Evolutionary conservation across 2,888 invertebrate genomes (phyloP).

Genomic region (Pandemis cinnamomeana): DNA sequence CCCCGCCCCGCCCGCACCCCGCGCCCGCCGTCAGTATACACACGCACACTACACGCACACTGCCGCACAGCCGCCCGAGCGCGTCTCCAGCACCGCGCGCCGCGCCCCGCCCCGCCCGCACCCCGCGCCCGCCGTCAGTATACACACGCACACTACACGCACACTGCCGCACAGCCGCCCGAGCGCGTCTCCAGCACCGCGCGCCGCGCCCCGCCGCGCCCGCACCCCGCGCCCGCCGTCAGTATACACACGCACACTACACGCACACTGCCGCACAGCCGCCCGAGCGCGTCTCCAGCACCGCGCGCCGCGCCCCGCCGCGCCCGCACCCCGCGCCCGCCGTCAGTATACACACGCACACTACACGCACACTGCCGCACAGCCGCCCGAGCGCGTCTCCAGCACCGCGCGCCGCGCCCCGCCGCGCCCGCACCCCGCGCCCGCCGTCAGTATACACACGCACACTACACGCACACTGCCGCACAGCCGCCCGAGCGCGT

Average conservation of each 20-base stretch:
- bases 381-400: too few relatives aligned
- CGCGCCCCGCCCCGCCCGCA: constrained; percentile 41
- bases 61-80: constrained; percentile 57
- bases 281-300: constrained; percentile 73
- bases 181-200: constrained; percentile 75
- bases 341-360: too few relatives aligned
- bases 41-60: background rate
- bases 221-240: constrained; percentile 40
- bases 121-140: constrained; percentile 38
- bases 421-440: too few relatives aligned
- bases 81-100: constrained; percentile 70
- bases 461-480: too few relatives aligned
- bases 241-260: background rate
- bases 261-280: constrained; percentile 28
- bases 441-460: too few relatives aligned
- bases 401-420: too few relatives aligned
- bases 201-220: constrained; percentile 42
- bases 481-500: too few relatives aligned
- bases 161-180: constrained; percentile 49
- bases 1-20: constrained; percentile 39
- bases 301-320: constrained; percentile 54
- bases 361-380: too few relatives aligned
- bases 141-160: background rate
- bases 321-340: constrained; percentile 40
- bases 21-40: constrained; percentile 31